phyloP scores from a whole-genome alignment of 2,797 vertebrate genomes.

The Eulemur rubriventer region DNA sequence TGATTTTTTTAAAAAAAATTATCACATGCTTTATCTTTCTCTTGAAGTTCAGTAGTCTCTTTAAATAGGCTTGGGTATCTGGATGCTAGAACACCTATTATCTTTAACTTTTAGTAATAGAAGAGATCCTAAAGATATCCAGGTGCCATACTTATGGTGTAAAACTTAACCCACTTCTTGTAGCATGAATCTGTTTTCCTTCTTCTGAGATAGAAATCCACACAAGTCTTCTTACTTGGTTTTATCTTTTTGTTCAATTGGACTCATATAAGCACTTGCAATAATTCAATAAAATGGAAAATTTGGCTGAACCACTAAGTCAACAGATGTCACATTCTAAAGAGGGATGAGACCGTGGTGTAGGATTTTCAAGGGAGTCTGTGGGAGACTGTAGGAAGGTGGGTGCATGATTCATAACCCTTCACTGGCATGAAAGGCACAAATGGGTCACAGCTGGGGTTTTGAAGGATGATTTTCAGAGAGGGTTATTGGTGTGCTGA shows the following conservation, averaged over 20 bases:
- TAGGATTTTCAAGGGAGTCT: not conserved
- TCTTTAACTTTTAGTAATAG: not conserved
- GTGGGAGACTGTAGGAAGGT: not conserved
- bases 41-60: constrained; percentile 23
- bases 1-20: not conserved
- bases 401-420: not conserved
- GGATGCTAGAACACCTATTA: not conserved
- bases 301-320: not conserved
- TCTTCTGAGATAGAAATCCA: not conserved
- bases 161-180: not conserved
- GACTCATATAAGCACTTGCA: not conserved
- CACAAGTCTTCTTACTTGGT: not conserved
- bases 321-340: not conserved
- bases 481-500: not conserved
- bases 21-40: not conserved
- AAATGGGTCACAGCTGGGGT: not conserved
- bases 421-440: not conserved
- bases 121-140: not conserved
- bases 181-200: not conserved
- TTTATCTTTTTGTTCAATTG: not conserved
- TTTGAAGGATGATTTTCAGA: not conserved
- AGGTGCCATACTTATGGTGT: not conserved
- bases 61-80: not conserved
- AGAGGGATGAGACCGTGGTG: not conserved
- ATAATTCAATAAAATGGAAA: not conserved